phyloP scores from a whole-genome alignment of 2,113 vertebrate genomes.

The Channa maculata region DNA sequence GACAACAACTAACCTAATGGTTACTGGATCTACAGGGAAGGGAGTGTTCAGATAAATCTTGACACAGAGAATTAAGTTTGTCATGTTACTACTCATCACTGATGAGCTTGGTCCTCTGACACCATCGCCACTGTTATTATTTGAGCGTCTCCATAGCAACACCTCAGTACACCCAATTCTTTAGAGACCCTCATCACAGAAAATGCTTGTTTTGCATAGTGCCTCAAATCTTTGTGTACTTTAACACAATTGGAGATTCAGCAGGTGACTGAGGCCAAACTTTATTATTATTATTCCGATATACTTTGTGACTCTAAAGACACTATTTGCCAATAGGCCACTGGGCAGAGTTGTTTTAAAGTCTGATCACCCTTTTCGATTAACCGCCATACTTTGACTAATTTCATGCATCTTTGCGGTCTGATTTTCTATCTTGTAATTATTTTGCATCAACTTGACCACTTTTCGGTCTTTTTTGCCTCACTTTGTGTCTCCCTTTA shows the following conservation, averaged over 20 bases:
- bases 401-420: no score
- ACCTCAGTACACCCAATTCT: not conserved
- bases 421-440: no score
- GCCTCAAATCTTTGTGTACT: conserved; percentile 18
- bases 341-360: no score
- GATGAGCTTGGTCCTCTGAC: conserved; percentile 29
- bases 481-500: no score
- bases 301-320: conserved; percentile 1
- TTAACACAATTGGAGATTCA: conserved; percentile 3
- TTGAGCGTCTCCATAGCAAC: not conserved
- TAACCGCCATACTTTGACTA: no score
- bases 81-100: conserved; percentile 6
- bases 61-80: not conserved
- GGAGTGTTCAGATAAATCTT: not conserved
- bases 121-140: not conserved
- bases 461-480: no score
- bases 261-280: conserved; percentile 20
- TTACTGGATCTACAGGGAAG: conserved; percentile 17
- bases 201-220: conserved; percentile 57
- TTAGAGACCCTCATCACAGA: conserved; percentile 14
- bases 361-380: no score
- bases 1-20: conserved; percentile 15
- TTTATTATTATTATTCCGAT: conserved; percentile 6
- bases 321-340: not conserved
- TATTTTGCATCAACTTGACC: no score